Evolutionary conservation across 2,888 invertebrate genomes (phyloP).

Genomic region (Chouioia cunea): DNA sequence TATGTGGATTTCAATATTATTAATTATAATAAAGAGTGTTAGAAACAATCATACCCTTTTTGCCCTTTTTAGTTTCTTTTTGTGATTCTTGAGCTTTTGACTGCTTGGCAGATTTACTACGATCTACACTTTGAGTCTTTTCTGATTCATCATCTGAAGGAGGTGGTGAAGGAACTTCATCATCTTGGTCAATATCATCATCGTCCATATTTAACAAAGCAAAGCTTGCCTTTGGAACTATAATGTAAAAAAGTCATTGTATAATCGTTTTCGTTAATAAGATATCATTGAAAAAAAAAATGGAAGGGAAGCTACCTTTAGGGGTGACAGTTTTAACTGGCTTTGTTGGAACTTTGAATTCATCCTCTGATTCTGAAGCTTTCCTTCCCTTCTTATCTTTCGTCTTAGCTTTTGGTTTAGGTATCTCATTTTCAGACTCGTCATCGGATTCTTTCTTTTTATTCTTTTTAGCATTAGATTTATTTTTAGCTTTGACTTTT

Average conservation of each 20-base stretch:
- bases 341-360: conserved; percentile 36
- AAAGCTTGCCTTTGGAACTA: conserved; percentile 71
- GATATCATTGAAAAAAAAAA: not conserved
- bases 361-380: conserved; percentile 49
- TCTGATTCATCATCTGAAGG: conserved; percentile 64
- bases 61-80: conserved; percentile 76
- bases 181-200: conserved; percentile 66
- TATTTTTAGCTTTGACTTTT: conserved; percentile 47
- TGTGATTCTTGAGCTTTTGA: conserved; percentile 59
- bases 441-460: conserved; percentile 41
- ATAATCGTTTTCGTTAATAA: not conserved
- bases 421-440: conserved; percentile 44
- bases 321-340: conserved; percentile 14
- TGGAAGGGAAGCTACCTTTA: conserved; percentile 25
- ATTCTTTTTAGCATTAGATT: conserved; percentile 45
- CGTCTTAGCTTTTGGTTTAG: conserved; percentile 42
- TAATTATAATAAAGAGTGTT: conserved; percentile 1
- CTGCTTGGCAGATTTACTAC: conserved; percentile 67
- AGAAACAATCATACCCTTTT: conserved; percentile 70
- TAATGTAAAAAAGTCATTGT: conserved; percentile 10
- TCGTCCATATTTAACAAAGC: conserved; percentile 77
- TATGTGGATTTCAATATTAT: conserved; percentile 3
- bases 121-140: conserved; percentile 70
- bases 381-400: conserved; percentile 50
- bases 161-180: conserved; percentile 64